A percentile compares a stretch with the other conserved stretches of the same genome.
These are phyloP conservation scores for Menidia menidia DNA, from an alignment of 2,797 vertebrate species.

Conservation along the genomic window DNA sequence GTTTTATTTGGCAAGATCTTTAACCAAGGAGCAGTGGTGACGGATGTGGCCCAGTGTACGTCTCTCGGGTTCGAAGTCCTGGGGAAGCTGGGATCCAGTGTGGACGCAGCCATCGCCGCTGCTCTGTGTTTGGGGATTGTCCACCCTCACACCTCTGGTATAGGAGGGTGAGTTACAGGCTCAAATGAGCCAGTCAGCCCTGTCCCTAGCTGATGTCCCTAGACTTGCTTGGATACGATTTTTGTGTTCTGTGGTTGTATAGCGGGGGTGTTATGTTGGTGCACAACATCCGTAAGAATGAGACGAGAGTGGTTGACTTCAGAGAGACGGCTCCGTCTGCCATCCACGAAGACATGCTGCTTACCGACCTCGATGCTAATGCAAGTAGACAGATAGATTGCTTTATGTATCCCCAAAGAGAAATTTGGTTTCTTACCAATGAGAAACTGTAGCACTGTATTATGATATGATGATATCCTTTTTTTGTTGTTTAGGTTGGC, in stretches of 20 bases:
- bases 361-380: constrained; percentile 82
- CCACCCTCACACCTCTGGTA: constrained; percentile 93
- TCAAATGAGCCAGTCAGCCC: neutral
- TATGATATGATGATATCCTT: constrained; percentile 1
- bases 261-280: constrained; percentile 98
- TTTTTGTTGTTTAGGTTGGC: constrained; percentile 84
- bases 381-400: constrained; percentile 68
- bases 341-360: constrained; percentile 85
- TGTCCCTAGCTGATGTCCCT: neutral
- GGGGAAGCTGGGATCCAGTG: constrained; percentile 90
- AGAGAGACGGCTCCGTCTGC: constrained; percentile 92
- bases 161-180: constrained; percentile 89
- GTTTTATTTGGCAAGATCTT: constrained; percentile 83
- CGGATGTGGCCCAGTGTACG: constrained; percentile 90
- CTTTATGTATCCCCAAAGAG: no score
- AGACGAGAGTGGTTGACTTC: constrained; percentile 94
- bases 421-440: neutral
- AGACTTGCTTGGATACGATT: neutral
- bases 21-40: constrained; percentile 93
- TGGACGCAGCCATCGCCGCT: constrained; percentile 92
- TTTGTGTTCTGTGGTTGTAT: constrained; percentile 19
- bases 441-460: neutral
- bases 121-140: constrained; percentile 92
- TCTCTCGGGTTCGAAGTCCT: constrained; percentile 91
- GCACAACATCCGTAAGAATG: constrained; percentile 93